These are phyloP conservation scores for Phaethornis superciliosus DNA, from an alignment of 2,113 vertebrate species.

Conservation along the genomic window DNA sequence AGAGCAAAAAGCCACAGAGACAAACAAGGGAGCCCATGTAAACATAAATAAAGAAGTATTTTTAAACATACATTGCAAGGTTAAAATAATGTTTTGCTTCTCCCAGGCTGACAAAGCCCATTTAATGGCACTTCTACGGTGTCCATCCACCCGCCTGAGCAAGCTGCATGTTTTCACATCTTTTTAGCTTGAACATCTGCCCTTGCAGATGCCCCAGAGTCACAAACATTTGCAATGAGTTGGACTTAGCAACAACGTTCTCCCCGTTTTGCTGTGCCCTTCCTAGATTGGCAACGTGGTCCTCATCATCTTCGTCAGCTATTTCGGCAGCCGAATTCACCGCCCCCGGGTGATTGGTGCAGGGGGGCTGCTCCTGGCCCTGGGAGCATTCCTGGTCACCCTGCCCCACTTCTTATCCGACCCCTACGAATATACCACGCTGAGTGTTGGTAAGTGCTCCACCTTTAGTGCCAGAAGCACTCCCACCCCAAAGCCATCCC, in stretches of 20 bases:
- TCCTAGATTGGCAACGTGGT: conserved; percentile 88
- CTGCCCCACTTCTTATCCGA: conserved; percentile 92
- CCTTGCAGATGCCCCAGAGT: neutral
- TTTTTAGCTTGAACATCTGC: neutral
- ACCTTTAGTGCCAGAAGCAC: fast-evolving
- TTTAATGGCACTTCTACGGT: neutral
- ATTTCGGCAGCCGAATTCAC: conserved; percentile 91
- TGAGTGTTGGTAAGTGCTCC: conserved; percentile 45
- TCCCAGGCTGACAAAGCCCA: neutral
- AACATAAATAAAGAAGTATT: neutral
- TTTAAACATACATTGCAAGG: neutral
- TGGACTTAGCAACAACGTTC: neutral
- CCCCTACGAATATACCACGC: conserved; percentile 77
- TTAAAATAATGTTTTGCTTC: neutral
- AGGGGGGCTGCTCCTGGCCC: conserved; percentile 87
- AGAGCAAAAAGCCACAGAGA: neutral
- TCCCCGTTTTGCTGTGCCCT: neutral
- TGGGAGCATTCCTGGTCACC: conserved; percentile 89
- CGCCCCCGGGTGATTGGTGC: conserved; percentile 88
- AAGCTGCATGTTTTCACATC: neutral
- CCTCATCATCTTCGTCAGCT: conserved; percentile 96
- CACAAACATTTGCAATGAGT: neutral
- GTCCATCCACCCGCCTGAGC: neutral
- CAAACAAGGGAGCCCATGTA: neutral
- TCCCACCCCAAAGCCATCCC: neutral